phyloP scores from a whole-genome alignment of 2,888 invertebrate genomes.

The Dryadula phaetusa region DNA sequence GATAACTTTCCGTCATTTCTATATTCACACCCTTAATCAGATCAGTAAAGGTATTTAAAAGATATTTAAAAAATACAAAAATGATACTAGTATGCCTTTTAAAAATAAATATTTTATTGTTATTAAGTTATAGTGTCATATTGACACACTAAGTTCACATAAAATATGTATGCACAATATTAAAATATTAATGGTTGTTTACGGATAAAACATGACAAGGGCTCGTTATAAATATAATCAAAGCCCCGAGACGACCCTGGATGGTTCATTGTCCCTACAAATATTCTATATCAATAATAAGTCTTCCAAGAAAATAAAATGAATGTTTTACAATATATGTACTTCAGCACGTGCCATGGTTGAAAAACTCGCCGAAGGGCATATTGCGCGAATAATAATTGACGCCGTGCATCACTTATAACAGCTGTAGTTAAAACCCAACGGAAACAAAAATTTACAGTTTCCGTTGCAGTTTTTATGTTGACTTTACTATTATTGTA shows the following conservation, averaged over 20 bases:
- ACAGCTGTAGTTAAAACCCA: conserved; percentile 54
- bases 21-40: too few relatives aligned
- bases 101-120: background rate
- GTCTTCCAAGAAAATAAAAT: conserved; percentile 50
- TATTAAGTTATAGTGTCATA: background rate
- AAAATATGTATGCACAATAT: conserved; percentile 1
- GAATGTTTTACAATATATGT: conserved; percentile 31
- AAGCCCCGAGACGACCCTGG: conserved; percentile 59
- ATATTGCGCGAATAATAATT: conserved; percentile 50
- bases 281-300: conserved; percentile 61
- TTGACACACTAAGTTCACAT: background rate
- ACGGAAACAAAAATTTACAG: conserved; percentile 61
- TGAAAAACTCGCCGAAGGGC: conserved; percentile 48
- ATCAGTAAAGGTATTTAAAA: too few relatives aligned
- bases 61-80: too few relatives aligned
- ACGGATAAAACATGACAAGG: conserved; percentile 53
- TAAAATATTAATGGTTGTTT: conserved; percentile 49
- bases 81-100: too few relatives aligned
- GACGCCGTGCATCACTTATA: conserved; percentile 48
- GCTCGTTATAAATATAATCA: conserved; percentile 50
- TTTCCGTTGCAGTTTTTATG: conserved; percentile 60
- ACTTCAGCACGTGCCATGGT: conserved; percentile 33
- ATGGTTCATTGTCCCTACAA: conserved; percentile 58
- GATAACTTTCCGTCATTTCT: too few relatives aligned
- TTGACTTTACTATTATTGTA: conserved; percentile 47